Evolutionary conservation across 2,888 invertebrate genomes (phyloP).

Genomic region (Lasius platythorax): DNA sequence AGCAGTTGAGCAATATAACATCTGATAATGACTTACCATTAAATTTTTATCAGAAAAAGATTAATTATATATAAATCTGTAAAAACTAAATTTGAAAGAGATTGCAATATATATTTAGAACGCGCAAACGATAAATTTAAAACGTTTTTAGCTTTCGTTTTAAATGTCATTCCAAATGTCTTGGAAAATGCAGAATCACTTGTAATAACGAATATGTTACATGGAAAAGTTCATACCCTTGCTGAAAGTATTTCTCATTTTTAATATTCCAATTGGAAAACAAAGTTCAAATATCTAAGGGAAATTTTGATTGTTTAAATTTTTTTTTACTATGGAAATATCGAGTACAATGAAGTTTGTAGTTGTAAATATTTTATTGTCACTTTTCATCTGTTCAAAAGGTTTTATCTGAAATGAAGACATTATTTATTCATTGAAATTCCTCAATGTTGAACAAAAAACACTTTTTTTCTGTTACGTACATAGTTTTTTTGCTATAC

Average conservation of each 20-base stretch:
- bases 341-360: neutral
- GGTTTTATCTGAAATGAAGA: neutral
- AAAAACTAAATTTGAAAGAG: neutral
- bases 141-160: neutral
- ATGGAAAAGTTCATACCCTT: neutral
- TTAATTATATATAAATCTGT: neutral
- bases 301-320: neutral
- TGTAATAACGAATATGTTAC: neutral
- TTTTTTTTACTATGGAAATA: neutral
- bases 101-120: neutral
- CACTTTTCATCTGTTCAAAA: neutral
- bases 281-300: neutral
- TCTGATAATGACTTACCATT: neutral
- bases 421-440: neutral
- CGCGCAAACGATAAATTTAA: neutral
- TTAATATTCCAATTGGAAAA: neutral
- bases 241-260: neutral
- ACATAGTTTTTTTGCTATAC: too few relatives aligned
- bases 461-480: too few relatives aligned
- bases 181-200: neutral
- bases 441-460: too few relatives aligned
- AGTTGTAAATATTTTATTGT: neutral
- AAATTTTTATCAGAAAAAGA: neutral
- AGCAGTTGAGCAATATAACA: neutral
- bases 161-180: neutral